Evolutionary conservation across 2,888 invertebrate genomes (phyloP), one percentile per base, ranked within the genome.

Genomic region (Heliconius cydno): DNA sequence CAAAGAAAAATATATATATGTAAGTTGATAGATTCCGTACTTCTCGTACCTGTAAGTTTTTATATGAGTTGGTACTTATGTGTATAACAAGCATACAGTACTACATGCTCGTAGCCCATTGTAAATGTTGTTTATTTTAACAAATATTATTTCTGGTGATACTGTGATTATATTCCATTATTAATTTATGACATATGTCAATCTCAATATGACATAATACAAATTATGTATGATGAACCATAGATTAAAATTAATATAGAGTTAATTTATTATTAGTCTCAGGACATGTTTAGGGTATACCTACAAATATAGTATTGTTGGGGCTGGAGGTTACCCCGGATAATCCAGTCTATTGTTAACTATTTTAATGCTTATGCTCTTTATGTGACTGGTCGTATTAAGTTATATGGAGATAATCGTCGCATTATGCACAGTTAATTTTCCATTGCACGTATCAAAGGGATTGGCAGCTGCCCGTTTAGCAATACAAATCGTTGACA

Each of bases 321-420:
- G 86, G 85, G 87, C 86, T 87, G 86, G 88, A 90, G 92, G 90
- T 91, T 90, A 91, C 89, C 87, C 85, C 90, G 92, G 94, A 93
- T 94, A 92, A 95, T 94, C 94, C 94, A 85, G 76, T 75, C 90
- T 84, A 93, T 95, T 95, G 94, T 94, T 92, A 92, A 90, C 91
- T 93, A 94, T 94, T 93, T 94, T 93, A 92, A 94, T 94, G 91
- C 93, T 93, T 93, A 93, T 91, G 88, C 89, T 91, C 89, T 90
- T 94, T 94, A 94, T 94, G 89, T 85, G 89, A 89, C 88, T 88
- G 90, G 90, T 90, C 92, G 92, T 93, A 95, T 94, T 94, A 93
- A 94, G 90, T 94, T 92, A 92, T 94, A 94, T 91, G 92, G 93
- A 92, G 94, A 94, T 94, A 94, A 95, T 94, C 94, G 92, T 88